Evolutionary conservation across 2,888 invertebrate genomes (phyloP).

Genomic region (Apodemia hepburni): DNA sequence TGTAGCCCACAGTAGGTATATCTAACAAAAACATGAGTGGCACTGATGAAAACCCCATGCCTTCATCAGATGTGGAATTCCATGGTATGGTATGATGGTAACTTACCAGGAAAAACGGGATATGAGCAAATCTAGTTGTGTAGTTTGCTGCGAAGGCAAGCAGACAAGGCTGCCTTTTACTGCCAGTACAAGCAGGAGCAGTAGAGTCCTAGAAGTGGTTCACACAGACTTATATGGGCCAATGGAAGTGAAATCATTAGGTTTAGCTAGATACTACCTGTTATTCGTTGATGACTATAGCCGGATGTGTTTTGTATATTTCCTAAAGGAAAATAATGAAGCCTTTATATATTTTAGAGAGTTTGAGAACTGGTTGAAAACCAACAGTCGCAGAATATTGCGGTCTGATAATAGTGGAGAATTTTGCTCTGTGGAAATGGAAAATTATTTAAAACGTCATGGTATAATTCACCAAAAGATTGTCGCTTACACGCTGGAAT

Average conservation of each 20-base stretch:
- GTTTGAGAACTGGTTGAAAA: background rate
- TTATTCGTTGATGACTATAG: background rate
- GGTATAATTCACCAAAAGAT: background rate
- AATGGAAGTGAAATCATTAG: background rate
- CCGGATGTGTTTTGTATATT: background rate
- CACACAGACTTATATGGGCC: background rate
- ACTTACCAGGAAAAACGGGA: constrained; percentile 5
- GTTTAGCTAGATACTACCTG: background rate
- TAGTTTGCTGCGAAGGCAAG: constrained; percentile 10
- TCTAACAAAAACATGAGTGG: background rate
- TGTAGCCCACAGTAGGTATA: too few relatives aligned
- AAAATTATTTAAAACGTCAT: background rate
- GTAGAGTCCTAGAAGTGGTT: background rate
- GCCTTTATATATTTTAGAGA: background rate
- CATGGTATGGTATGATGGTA: too few relatives aligned
- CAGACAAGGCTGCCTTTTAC: constrained; percentile 1
- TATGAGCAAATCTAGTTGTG: constrained; percentile 13
- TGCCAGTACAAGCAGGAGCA: background rate
- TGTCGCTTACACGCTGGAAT: background rate
- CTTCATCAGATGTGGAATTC: constrained; percentile 16
- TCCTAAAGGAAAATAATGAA: background rate
- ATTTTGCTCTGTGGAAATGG: background rate
- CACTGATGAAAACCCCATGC: background rate
- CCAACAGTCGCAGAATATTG: background rate
- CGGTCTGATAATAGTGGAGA: background rate